Evolutionary conservation across 2,797 vertebrate genomes (phyloP).

Genomic region (Alauda arvensis): DNA sequence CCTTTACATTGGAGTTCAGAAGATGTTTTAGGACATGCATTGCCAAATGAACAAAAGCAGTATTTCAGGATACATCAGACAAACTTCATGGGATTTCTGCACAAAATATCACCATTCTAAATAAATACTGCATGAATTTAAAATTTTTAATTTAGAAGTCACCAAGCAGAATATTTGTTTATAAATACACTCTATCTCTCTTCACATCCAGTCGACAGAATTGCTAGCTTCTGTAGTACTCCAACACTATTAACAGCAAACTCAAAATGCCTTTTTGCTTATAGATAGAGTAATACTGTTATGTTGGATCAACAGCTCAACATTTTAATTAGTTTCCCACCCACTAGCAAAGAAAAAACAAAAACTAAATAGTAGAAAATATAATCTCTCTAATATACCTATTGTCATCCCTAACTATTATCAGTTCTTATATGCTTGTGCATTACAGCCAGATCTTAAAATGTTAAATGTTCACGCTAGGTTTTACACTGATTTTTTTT

Average conservation of each 20-base stretch:
- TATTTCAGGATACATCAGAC: neutral
- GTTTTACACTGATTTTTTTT: neutral
- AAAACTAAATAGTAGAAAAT: neutral
- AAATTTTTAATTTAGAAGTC: neutral
- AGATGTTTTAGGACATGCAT: neutral
- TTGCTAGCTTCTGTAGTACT: neutral
- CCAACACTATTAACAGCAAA: neutral
- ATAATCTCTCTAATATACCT: neutral
- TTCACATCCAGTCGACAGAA: neutral
- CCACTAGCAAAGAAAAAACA: neutral
- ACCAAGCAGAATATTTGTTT: neutral
- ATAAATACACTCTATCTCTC: neutral
- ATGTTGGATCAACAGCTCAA: neutral
- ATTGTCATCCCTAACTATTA: neutral
- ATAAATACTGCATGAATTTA: neutral
- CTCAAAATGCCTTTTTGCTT: neutral
- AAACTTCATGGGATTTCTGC: neutral
- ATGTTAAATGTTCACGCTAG: neutral
- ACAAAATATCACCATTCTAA: neutral
- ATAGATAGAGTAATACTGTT: neutral
- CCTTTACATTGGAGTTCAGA: neutral
- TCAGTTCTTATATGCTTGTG: neutral
- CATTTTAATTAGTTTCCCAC: neutral
- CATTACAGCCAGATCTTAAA: neutral
- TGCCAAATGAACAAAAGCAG: neutral